Conservation (phyloP, 2,113 vertebrate species). For the Caloenas nicobarica region DNA sequence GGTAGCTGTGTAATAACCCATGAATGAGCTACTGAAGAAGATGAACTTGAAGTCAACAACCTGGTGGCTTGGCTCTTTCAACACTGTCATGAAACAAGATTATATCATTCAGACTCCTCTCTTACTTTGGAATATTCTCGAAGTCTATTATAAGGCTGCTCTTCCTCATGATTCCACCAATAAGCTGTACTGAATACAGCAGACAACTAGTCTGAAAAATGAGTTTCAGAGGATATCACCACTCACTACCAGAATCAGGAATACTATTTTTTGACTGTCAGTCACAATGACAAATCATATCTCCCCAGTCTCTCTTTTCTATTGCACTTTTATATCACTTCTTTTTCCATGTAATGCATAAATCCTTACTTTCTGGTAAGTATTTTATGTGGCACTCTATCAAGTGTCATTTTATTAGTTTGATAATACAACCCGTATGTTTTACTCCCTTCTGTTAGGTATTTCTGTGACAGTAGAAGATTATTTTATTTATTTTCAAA, state of each 20-base stretch:
- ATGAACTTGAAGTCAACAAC: background rate
- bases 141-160: background rate
- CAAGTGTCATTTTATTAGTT: constrained; percentile 39
- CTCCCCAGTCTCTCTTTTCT: constrained; percentile 1
- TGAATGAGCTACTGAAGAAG: background rate
- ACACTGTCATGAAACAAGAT: background rate
- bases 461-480: background rate
- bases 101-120: background rate
- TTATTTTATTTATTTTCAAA: background rate
- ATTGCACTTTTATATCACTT: constrained; percentile 42
- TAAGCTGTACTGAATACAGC: background rate
- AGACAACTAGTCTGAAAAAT: constrained; percentile 2
- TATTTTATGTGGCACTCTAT: constrained; percentile 43
- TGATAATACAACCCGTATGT: constrained; percentile 18
- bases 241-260: constrained; percentile 5
- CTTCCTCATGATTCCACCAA: background rate
- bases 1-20: background rate
- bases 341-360: constrained; percentile 50
- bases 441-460: background rate
- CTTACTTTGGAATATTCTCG: background rate
- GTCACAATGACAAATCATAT: constrained; percentile 59
- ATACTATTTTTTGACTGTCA: constrained; percentile 43
- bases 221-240: constrained; percentile 19
- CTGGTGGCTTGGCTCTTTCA: background rate
- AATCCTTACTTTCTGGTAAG: constrained; percentile 37